phyloP scores from a whole-genome alignment of 2,113 vertebrate species.

The Gobiocypris rarus region DNA sequence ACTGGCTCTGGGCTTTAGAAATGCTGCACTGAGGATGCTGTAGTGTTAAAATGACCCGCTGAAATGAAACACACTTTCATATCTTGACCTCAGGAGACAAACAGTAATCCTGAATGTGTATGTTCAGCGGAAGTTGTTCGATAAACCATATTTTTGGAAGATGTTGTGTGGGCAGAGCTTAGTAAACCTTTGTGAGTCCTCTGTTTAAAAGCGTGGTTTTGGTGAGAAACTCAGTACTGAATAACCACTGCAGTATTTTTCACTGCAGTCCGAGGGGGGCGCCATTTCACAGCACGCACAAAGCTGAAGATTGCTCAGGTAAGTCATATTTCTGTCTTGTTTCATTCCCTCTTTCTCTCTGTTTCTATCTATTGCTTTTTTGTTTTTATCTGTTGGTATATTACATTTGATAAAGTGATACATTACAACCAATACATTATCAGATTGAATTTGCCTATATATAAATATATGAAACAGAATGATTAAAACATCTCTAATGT shows the following conservation, averaged over 20 bases:
- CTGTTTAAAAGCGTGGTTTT: slow-evolving; percentile 61
- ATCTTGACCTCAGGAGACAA: neutral
- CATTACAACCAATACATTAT: neutral
- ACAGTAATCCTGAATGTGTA: neutral
- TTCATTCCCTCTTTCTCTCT: slow-evolving; percentile 41
- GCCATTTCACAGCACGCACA: slow-evolving; percentile 97
- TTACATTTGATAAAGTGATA: neutral
- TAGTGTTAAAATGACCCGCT: neutral
- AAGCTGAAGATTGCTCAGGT: slow-evolving; percentile 97
- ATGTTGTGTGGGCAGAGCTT: slow-evolving; percentile 50
- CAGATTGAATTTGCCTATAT: neutral
- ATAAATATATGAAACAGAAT: neutral
- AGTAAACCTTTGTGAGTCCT: slow-evolving; percentile 78
- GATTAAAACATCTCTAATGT: neutral
- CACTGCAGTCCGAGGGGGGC: slow-evolving; percentile 90
- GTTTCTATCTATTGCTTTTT: slow-evolving; percentile 18
- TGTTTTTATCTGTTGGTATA: slow-evolving; percentile 7
- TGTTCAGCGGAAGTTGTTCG: neutral
- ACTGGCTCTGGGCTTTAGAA: slow-evolving; percentile 72
- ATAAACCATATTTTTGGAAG: slow-evolving; percentile 7
- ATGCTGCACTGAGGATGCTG: neutral
- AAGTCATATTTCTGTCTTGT: slow-evolving; percentile 71
- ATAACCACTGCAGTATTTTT: slow-evolving; percentile 77
- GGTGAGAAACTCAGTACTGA: slow-evolving; percentile 71
- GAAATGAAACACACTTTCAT: slow-evolving; percentile 5